Conservation (phyloP, 1,140 invertebrate genomes). For the Patella vulgata region DNA sequence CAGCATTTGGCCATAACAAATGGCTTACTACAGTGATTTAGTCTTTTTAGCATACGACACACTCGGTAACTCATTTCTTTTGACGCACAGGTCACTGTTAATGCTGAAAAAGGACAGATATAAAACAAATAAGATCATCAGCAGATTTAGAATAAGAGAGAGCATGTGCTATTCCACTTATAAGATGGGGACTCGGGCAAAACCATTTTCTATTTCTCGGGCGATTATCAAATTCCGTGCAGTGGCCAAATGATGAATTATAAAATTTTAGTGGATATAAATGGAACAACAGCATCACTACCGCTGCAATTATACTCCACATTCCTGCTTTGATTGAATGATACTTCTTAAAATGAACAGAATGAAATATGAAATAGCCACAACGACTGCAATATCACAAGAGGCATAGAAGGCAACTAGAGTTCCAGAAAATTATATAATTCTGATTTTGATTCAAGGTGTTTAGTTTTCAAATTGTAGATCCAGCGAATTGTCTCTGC, state of each 20-base stretch:
- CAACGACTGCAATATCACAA: too few relatives aligned
- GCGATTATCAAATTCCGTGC: background rate
- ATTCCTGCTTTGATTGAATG: too few relatives aligned
- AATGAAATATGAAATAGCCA: too few relatives aligned
- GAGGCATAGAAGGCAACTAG: too few relatives aligned
- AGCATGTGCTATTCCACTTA: background rate
- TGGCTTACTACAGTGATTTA: conserved; percentile 47
- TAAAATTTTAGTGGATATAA: too few relatives aligned
- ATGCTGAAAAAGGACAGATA: conserved; percentile 33
- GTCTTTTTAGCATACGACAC: conserved; percentile 46
- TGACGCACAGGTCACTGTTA: conserved; percentile 37
- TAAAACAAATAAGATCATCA: conserved; percentile 10
- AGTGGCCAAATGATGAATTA: background rate
- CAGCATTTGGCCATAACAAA: conserved; percentile 52
- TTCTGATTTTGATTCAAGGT: too few relatives aligned
- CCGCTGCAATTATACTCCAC: too few relatives aligned
- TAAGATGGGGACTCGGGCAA: background rate
- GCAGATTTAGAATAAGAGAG: background rate
- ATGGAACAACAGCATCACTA: too few relatives aligned
- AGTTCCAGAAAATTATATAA: too few relatives aligned
- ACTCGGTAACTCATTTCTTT: conserved; percentile 48
- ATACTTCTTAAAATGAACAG: too few relatives aligned
- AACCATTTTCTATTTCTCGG: background rate
- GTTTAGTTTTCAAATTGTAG: too few relatives aligned
- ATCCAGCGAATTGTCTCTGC: too few relatives aligned